A percentile compares a stretch with the other conserved stretches of the same genome.
Evolutionary conservation across 2,888 invertebrate genomes (phyloP).

Genomic region (Escarpia spicata): DNA sequence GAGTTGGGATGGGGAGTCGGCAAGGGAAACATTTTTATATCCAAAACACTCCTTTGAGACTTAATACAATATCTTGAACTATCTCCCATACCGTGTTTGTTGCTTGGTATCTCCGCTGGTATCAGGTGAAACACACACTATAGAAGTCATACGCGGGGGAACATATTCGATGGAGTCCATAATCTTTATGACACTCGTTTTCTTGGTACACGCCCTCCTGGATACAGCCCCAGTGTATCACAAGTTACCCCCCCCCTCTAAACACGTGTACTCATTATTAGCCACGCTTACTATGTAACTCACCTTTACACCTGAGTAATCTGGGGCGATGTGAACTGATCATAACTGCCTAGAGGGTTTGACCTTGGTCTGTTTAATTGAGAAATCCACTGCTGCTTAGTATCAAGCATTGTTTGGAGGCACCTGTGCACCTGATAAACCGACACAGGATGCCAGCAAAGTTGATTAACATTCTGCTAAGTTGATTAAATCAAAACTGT

Average conservation of each 20-base stretch:
- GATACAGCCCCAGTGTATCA: no score
- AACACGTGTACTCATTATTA: neutral
- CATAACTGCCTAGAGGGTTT: neutral
- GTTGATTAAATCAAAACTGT: no score
- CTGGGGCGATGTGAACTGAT: neutral
- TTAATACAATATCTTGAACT: no score
- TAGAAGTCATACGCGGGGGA: no score
- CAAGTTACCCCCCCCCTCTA: neutral
- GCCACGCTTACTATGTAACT: neutral
- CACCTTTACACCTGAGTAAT: neutral
- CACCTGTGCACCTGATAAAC: neutral
- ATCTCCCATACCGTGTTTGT: no score
- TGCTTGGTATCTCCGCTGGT: no score
- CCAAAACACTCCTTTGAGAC: neutral
- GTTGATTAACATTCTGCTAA: neutral
- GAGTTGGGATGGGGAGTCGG: no score
- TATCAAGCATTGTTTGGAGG: neutral
- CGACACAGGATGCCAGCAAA: neutral
- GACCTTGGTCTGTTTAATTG: neutral
- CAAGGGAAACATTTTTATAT: no score
- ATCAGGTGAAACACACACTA: no score
- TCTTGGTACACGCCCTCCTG: no score
- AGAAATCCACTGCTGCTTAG: neutral
- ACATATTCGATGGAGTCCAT: no score
- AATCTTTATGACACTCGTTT: no score